Conservation (phyloP, 2,797 vertebrate species). For the Podarcis lilfordi region DNA sequence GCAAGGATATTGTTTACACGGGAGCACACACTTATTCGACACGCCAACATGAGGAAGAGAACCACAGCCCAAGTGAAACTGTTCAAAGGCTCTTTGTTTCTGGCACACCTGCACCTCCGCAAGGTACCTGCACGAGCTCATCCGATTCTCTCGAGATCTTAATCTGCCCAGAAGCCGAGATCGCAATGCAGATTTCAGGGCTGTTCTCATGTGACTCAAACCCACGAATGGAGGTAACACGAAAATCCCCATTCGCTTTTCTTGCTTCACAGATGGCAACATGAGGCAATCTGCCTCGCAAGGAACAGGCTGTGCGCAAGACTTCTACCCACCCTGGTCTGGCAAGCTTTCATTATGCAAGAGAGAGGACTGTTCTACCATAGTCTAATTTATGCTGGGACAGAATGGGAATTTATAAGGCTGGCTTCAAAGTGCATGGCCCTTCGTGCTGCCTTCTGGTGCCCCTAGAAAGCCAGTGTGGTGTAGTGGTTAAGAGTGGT, state of each 20-base stretch:
- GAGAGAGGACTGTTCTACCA: not conserved
- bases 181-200: not conserved
- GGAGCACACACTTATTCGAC: not conserved
- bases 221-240: not conserved
- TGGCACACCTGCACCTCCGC: not conserved
- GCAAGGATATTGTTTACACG: not conserved
- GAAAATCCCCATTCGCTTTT: not conserved
- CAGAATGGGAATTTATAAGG: not conserved
- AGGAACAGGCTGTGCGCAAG: not conserved
- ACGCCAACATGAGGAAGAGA: not conserved
- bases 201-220: not conserved
- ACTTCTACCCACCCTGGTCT: not conserved
- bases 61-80: not conserved
- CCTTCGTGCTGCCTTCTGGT: not conserved
- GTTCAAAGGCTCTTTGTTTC: not conserved
- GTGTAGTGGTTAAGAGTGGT: too few species aligned
- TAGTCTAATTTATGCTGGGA: not conserved
- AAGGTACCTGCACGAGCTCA: not conserved
- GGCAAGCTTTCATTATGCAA: not conserved
- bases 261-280: not conserved
- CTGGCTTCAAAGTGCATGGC: not conserved
- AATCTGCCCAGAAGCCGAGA: not conserved
- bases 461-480: too few species aligned
- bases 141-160: not conserved
- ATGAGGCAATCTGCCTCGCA: not conserved